A percentile compares a stretch with the other conserved stretches of the same genome.
phyloP scores from a whole-genome alignment of 1,140 invertebrate species.

The Zeugodacus cucurbitae region DNA sequence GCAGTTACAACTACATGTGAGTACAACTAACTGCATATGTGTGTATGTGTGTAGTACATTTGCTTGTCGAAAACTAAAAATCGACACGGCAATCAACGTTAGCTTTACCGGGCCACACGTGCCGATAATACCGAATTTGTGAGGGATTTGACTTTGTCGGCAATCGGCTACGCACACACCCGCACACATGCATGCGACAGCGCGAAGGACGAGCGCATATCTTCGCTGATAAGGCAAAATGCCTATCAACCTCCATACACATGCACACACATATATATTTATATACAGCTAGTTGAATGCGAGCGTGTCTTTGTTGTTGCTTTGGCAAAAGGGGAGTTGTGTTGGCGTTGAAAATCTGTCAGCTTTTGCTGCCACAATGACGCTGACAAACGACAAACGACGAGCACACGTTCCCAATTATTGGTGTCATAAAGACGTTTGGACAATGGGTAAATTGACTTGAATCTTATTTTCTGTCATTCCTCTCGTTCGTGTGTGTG shows the following conservation, averaged over 20 bases:
- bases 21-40: neutral
- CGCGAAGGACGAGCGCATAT: neutral
- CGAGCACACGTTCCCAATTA: constrained; percentile 28
- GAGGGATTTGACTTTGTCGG: constrained; percentile 27
- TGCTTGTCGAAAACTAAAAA: constrained; percentile 36
- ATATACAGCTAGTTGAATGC: neutral
- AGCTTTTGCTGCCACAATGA: neutral
- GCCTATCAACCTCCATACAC: neutral
- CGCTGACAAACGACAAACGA: constrained; percentile 19
- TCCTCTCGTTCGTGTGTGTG: neutral
- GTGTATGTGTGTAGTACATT: neutral
- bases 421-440: constrained; percentile 16
- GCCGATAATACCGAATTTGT: constrained; percentile 41
- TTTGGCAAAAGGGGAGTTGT: neutral
- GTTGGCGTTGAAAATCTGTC: constrained; percentile 22
- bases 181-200: neutral
- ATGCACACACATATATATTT: neutral
- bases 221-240: constrained; percentile 7
- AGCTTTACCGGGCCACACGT: constrained; percentile 6
- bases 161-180: neutral
- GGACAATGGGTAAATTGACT: constrained; percentile 28
- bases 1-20: neutral
- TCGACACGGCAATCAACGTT: constrained; percentile 41
- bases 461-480: neutral
- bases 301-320: too few relatives aligned